These are phyloP conservation scores for Erebia aethiops DNA, from an alignment of 2,888 invertebrate genomes.

Conservation along the genomic window DNA sequence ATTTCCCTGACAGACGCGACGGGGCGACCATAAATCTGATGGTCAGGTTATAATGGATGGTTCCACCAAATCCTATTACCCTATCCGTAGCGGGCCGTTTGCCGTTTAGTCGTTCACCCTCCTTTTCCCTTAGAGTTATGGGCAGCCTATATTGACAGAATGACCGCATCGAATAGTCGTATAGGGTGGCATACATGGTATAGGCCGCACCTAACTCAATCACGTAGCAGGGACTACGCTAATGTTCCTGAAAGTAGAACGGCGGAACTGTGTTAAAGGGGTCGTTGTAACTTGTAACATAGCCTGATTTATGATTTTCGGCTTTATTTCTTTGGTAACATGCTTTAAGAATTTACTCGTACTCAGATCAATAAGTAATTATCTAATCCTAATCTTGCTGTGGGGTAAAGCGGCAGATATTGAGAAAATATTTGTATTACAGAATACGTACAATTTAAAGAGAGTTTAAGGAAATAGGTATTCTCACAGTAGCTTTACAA, in stretches of 20 bases:
- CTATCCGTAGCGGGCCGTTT: constrained; percentile 46
- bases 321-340: not conserved
- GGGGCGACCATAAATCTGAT: constrained; percentile 42
- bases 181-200: constrained; percentile 41
- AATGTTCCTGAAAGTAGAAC: constrained; percentile 72
- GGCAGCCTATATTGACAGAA: constrained; percentile 55
- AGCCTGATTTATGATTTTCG: constrained; percentile 17
- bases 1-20: constrained; percentile 37
- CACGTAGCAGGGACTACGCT: constrained; percentile 60
- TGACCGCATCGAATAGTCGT: constrained; percentile 62
- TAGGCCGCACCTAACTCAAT: constrained; percentile 71
- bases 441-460: no score
- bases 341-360: not conserved
- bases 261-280: constrained; percentile 53
- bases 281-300: constrained; percentile 42
- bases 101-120: constrained; percentile 15
- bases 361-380: no score
- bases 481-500: no score
- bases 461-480: no score
- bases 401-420: no score
- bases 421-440: no score
- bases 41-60: constrained; percentile 44
- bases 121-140: constrained; percentile 43
- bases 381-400: no score
- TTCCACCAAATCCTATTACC: constrained; percentile 52